phyloP scores from a whole-genome alignment of 2,888 invertebrate species.

The Branchipolynoe longqiensis region DNA sequence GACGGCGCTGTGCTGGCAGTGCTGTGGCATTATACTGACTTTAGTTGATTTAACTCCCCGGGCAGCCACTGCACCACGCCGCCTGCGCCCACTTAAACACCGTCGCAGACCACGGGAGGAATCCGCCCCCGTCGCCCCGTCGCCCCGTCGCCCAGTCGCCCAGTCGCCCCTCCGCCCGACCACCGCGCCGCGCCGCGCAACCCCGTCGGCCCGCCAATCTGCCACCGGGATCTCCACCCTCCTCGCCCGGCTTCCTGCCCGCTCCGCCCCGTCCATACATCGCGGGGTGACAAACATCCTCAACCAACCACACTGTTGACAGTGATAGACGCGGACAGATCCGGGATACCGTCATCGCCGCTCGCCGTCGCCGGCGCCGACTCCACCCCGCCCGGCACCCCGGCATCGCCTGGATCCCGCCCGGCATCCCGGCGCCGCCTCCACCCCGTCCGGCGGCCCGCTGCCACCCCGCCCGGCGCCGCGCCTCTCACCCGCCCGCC shows the following conservation, averaged over 20 bases:
- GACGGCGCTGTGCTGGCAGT: no score
- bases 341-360: constrained; percentile 18
- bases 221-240: no score
- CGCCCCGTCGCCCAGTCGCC: neutral
- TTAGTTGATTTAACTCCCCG: no score
- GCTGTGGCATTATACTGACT: no score
- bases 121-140: no score
- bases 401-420: neutral
- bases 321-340: constrained; percentile 16
- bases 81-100: no score
- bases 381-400: no score
- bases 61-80: no score
- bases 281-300: no score
- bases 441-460: neutral
- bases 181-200: neutral
- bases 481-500: constrained; percentile 2
- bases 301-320: no score
- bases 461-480: constrained; percentile 21
- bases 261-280: neutral
- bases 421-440: neutral
- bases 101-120: no score
- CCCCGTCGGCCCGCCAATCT: neutral
- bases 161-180: neutral
- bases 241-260: neutral
- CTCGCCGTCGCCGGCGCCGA: neutral